Evolutionary conservation across 2,888 invertebrate species (phyloP).

Genomic region (Pherbina coryleti): DNA sequence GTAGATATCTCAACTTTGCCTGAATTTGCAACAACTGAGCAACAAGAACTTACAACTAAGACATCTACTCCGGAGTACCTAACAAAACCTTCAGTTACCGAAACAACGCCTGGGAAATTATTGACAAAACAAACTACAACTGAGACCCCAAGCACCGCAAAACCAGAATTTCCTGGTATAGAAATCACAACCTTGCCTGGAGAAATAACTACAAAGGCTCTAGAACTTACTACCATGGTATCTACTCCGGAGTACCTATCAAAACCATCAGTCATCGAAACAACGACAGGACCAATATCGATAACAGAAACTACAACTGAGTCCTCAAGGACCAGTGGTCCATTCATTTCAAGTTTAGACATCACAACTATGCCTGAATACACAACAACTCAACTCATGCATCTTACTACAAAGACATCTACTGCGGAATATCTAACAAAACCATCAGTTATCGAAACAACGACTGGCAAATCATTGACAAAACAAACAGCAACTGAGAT

Average conservation of each 20-base stretch:
- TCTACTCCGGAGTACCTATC: not conserved
- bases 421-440: too few species aligned
- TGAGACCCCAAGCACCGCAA: not conserved
- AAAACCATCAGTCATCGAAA: not conserved
- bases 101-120: not conserved
- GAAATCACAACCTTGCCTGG: not conserved
- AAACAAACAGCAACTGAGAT: not conserved
- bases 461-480: not conserved
- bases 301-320: slow-evolving; percentile 34
- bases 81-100: not conserved
- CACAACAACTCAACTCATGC: not conserved
- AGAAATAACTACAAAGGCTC: not conserved
- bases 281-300: not conserved
- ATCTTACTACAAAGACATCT: not conserved
- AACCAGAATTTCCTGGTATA: not conserved
- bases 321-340: not conserved
- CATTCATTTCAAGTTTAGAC: too few species aligned
- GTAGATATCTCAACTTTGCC: not conserved
- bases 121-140: not conserved
- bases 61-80: not conserved
- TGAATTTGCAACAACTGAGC: not conserved
- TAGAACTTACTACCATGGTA: not conserved
- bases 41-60: not conserved
- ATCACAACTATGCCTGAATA: too few species aligned
- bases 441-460: too few species aligned